phyloP scores from a whole-genome alignment of 2,797 vertebrate species.

The Pseudochirops corinnae region DNA sequence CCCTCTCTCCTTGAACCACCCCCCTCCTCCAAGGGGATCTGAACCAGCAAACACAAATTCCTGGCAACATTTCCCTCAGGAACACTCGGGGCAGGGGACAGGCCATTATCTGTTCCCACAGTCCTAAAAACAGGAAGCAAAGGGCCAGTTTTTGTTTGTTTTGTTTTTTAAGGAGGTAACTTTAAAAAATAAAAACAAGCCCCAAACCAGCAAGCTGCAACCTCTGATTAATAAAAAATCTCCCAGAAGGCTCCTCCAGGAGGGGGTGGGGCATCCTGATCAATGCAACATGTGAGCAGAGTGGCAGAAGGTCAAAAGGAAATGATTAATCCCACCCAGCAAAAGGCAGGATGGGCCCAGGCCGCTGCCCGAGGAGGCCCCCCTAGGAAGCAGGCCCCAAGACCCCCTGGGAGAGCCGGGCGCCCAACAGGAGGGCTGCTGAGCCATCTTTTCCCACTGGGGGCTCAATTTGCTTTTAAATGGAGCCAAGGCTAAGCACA shows the following conservation, averaged over 20 bases:
- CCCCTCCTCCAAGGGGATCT: not conserved
- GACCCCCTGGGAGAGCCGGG: slow-evolving; percentile 65
- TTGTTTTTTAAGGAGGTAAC: not conserved
- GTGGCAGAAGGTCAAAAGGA: slow-evolving; percentile 86
- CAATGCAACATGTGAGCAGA: slow-evolving; percentile 86
- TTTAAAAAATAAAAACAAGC: not conserved
- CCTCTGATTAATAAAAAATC: not conserved
- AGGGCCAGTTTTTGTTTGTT: not conserved
- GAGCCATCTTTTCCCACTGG: not conserved
- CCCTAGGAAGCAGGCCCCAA: slow-evolving; percentile 79
- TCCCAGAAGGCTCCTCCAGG: slow-evolving; percentile 37
- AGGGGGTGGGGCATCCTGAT: slow-evolving; percentile 80
- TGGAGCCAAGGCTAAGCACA: not conserved
- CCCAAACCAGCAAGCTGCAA: not conserved
- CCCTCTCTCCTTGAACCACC: not conserved
- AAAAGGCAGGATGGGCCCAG: slow-evolving; percentile 82
- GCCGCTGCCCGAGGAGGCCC: slow-evolving; percentile 79
- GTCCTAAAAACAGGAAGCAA: not conserved
- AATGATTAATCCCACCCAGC: slow-evolving; percentile 86
- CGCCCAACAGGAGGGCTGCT: not conserved
- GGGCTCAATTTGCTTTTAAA: not conserved
- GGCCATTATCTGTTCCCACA: not conserved
- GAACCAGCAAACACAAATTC: not conserved
- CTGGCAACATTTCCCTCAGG: not conserved
- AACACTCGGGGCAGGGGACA: not conserved